Base-by-base conservation (phyloP, 2,113 vertebrate species). In the Puntigrus tetrazona region DNA sequence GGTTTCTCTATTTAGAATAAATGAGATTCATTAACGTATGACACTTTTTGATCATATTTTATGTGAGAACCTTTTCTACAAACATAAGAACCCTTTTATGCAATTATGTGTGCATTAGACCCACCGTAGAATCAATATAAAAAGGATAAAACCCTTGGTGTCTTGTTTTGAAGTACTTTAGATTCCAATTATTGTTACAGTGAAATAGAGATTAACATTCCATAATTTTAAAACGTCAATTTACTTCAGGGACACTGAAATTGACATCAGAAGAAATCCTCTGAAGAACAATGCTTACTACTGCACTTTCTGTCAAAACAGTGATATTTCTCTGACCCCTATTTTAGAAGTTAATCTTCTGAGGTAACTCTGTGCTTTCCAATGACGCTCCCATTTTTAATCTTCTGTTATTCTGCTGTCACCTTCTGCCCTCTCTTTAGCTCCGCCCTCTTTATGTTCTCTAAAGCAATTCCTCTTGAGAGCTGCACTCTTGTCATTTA, bases 401-500 rank as follows among this genome's bases (percentile, higher is more conserved):
- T 63, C 57, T 63, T 63, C 34, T 25, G 29, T 34, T 78, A 14
- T 50, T 47, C 31, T 59, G 57, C 77, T 43, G 22, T 63, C 57
- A 63, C 55, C 36, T 63, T 8, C 38, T 38, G 36, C 36, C 34
- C 57, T 63, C 38, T 43, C 34, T 79, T 79, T 43, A 63, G 55
- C 77, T 18, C 38, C 57, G 9, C 77, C 77, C 22, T 31, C 50
- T 57, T 57, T 1, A 10, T 52, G 50, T 55, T 78, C 50, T 78
- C 18, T 78, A 38, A 38, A 78, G 47, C 50, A 78, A 57, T 78
- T 85, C 82, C 88, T 89, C 89, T 74, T 86, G 85, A 55, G 86
- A 77, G 78, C 81, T 72, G 80, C 83, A 77, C 82, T 22, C 59
- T 78, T 89, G 90, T 92, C 90, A 90, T 84, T 90, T 91, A 89